These are phyloP conservation scores for Leptopilina drosophilae DNA, from an alignment of 2,888 invertebrate species.

Conservation along the genomic window DNA sequence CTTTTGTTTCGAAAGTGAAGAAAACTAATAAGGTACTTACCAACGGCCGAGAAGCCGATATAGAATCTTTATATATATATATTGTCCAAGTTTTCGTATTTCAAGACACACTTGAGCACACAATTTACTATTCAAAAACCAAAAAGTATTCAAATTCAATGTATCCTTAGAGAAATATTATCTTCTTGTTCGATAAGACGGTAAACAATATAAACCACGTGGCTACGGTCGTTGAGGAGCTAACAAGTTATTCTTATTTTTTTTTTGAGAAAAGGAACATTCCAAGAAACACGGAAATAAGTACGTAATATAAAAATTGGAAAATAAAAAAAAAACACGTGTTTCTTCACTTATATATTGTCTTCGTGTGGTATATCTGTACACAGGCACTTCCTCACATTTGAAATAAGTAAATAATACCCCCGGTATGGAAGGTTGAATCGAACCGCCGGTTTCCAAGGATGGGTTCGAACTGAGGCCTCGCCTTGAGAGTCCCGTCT, in stretches of 20 bases:
- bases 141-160: neutral
- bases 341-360: neutral
- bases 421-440: conserved; percentile 47
- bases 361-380: neutral
- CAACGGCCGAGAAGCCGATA: conserved; percentile 61
- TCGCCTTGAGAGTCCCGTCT: conserved; percentile 67
- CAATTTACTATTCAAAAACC: no score
- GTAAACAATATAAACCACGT: neutral
- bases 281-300: neutral
- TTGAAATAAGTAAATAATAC: neutral
- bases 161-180: neutral
- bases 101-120: conserved; percentile 4
- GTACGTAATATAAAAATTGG: neutral
- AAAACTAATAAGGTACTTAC: conserved; percentile 54
- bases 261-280: neutral
- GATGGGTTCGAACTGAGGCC: conserved; percentile 76
- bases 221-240: neutral
- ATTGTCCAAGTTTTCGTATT: neutral
- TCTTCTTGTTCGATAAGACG: neutral
- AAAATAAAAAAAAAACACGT: conserved; percentile 4
- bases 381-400: conserved; percentile 6
- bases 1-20: no score
- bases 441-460: conserved; percentile 74
- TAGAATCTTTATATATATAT: conserved; percentile 48
- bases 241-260: neutral